Base-by-base conservation (phyloP, 2,113 vertebrate genomes). In the Triplophysa tibetana region DNA sequence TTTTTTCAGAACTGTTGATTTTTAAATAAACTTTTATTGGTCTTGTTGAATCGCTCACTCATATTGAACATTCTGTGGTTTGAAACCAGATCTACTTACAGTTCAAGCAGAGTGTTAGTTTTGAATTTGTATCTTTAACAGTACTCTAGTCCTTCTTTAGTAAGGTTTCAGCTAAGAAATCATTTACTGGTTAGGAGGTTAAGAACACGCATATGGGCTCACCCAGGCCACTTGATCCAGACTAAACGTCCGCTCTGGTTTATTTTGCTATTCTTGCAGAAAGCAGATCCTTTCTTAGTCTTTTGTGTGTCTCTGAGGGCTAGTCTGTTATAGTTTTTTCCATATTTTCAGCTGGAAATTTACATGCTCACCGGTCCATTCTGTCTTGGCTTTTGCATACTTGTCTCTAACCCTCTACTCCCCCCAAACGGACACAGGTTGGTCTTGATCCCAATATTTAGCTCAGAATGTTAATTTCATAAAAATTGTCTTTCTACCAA, bases 401-500 rank as follows among this genome's bases (percentile, higher is more conserved):
- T 54, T 17, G 6, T 54, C 17, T 54, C 1, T 19, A 14, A 48
- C 16, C 52, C 14, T 7, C 52, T 19, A 7, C 17, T n/a, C 19
- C 6, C 17, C 17, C 17, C 3, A 7, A 7, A 54, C 16, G 8
- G 2, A 50, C 48, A 50, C 48, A 50, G 82, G 80, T 89, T 90
- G 88, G 83, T 83, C 82, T 81, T 85, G 70, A 86, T 88, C 72
- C 84, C 85, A 82, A 78, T 84, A 84, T 88, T 81, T 76, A 81
- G 75, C 75, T 83, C 86, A 54, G 77, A 79, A 83, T 86, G 84
- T 87, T 87, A 83, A 21, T 88, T 89, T 85, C 81, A 81, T 86
- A 85, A 85, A 86, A 90, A 90, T n/a, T n/a, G 88, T 82, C 72
- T 70, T 84, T 84, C 81, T 83, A 85, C 83, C 79, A 83, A 69